A percentile compares a stretch with the other conserved stretches of the same genome.
phyloP scores from a whole-genome alignment of 2,797 vertebrate genomes.

The Chiloscyllium punctatum region DNA sequence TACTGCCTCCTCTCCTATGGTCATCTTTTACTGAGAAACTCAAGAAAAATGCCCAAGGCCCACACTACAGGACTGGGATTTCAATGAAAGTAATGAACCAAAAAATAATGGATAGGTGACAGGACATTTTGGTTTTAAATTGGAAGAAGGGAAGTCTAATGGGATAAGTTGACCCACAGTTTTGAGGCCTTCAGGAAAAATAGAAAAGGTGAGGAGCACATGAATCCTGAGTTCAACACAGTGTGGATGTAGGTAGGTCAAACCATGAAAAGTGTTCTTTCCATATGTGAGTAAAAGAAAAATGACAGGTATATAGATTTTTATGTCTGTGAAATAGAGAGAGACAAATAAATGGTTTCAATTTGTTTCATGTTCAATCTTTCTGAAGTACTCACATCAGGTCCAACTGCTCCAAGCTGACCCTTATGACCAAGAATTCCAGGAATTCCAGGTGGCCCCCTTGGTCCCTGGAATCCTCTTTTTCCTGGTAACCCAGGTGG shows the following conservation, averaged over 20 bases:
- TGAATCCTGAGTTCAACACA: background rate
- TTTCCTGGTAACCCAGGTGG: conserved; percentile 57
- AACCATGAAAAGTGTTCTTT: background rate
- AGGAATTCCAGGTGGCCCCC: conserved; percentile 62
- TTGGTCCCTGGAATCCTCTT: conserved; percentile 61
- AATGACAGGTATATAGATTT: background rate
- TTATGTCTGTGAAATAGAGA: background rate
- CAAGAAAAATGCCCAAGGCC: background rate
- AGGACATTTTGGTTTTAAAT: background rate
- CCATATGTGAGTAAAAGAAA: background rate
- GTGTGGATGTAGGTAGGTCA: background rate
- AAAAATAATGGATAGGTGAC: background rate
- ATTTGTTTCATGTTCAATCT: background rate
- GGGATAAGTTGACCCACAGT: background rate
- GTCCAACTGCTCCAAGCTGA: conserved; percentile 55
- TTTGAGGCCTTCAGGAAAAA: background rate
- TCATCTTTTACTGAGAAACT: background rate
- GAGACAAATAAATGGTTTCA: background rate
- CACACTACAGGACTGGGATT: background rate
- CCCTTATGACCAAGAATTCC: conserved; percentile 70
- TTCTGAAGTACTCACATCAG: conserved; percentile 53
- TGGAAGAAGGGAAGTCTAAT: background rate
- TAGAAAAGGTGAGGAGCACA: no score
- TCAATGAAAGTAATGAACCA: background rate
- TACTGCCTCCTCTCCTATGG: no score